Base-by-base conservation (phyloP, 2,888 invertebrate genomes). In the Amphiduros pacificus region DNA sequence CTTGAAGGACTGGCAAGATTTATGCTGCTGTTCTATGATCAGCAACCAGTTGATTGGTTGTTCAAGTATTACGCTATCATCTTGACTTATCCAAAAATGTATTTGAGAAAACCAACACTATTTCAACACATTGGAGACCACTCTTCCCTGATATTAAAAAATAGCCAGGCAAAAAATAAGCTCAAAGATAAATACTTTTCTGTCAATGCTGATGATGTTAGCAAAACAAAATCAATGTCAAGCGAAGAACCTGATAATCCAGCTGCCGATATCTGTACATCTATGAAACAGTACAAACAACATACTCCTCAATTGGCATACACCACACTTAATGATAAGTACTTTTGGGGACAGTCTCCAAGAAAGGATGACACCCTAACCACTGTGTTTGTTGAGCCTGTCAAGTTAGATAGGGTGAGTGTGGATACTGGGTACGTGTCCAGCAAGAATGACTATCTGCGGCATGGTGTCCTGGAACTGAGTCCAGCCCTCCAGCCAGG, bases 281-380 rank as follows among this genome's bases (percentile, higher is more conserved):
- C 75, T 27, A 75, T 83, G 66, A 62, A 70, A 31, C 65, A 74
- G 40, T 75, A 77, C 66, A 73, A 74, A 29, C 70, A 73, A 28
- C 74, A 76, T 64, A 64, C 68, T 26, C 73, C 78, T 0, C 73
- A 74, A 24, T 70, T 75, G 17, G 79, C 80, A 3, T 84, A 82
- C 54, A 53, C 36, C 6, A 29, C 56, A 0, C 60, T 55, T 17
- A 59, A 32, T 14, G 56, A 44, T 22, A 44, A 57, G 6, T 68
- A 44, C 55, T 69, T 69, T 53, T 69, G 69, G 69, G 65, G 61
- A 1, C 40, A 40, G n/a, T 40, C 59, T 4, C 56, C 62, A 5
- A 20, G 50, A 20, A 31, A n/a, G 9, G 60, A 56, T 11, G 60
- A 62, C 44, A 31, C 52, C 22, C 28, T 66, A 22, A 28, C 27